Base-by-base conservation (phyloP, 2,888 invertebrate species). In the Phlogophora meticulosa region DNA sequence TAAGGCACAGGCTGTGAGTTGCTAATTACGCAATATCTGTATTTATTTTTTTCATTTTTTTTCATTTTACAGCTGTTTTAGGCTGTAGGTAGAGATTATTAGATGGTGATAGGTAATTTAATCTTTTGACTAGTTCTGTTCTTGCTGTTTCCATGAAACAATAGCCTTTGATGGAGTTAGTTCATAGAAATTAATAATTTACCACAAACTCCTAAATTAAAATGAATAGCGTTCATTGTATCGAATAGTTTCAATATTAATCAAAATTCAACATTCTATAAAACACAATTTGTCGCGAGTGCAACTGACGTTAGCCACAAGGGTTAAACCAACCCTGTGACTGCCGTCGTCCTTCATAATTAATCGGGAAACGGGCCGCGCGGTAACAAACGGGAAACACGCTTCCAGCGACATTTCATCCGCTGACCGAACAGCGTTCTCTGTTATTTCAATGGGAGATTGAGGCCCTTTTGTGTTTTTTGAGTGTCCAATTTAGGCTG, bases 311-410 rank as follows among this genome's bases (percentile, higher is more conserved):
- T 78, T 55, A 69, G 69, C 82, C 79, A 62, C 80, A 80, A 84
- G 85, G 87, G 87, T 85, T 80, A 74, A 79, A 74, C 78, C 74
- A 75, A 78, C 80, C 81, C 82, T 79, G 64, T 76, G 78, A 69
- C 80, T 81, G 83, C 83, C 70, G 64, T 57, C 72, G 80, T 82
- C 71, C 85, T 86, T 87, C 84, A 86, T 87, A 87, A 89, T 90
- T 90, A 89, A 87, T 86, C 85, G 83, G 82, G 80, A 85, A 85
- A 78, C 81, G 80, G 81, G 76, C 69, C 72, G 76, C 80, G 76
- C 52, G 66, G 78, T 72, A 76, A 83, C 84, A 84, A 86, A 85
- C 79, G 79, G 76, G 80, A 79, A 83, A 78, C 74, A 76, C 76
- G 78, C 64, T 75, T 65, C 78, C 76, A 72, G 72, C 67, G 76